These are phyloP conservation scores for Romanogobio albipinnatus DNA, from an alignment of 2,113 vertebrate species.

Conservation along the genomic window DNA sequence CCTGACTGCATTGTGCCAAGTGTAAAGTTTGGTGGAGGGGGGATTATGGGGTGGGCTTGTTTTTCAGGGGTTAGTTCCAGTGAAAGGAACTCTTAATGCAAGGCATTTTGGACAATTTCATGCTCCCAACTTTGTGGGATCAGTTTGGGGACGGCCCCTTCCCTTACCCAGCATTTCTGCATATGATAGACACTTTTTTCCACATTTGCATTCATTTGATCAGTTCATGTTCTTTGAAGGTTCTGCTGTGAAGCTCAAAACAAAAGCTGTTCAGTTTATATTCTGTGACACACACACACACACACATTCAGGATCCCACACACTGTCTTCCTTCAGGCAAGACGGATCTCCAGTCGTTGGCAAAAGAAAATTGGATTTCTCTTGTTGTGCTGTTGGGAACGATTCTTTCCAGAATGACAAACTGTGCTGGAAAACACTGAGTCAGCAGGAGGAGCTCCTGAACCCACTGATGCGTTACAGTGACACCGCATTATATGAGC, in stretches of 20 bases:
- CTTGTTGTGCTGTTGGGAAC: conserved; percentile 55
- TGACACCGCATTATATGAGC: neutral
- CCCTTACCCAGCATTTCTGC: too few relatives aligned
- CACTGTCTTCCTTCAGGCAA: conserved; percentile 9
- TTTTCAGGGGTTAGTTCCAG: too few relatives aligned
- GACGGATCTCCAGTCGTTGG: conserved; percentile 37
- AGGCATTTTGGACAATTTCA: too few relatives aligned
- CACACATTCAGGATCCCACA: conserved; percentile 45
- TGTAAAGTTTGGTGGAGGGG: too few relatives aligned
- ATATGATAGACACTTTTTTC: too few relatives aligned
- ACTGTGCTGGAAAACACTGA: conserved; percentile 62
- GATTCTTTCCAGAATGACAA: conserved; percentile 65
- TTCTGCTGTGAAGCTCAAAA: neutral
- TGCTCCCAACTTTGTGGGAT: too few relatives aligned
- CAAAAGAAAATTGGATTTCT: conserved; percentile 58
- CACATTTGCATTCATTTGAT: too few relatives aligned
- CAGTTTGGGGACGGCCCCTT: too few relatives aligned
- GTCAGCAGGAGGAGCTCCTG: conserved; percentile 48
- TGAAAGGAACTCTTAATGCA: too few relatives aligned
- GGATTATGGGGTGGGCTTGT: too few relatives aligned
- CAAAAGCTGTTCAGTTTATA: neutral
- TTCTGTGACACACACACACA: neutral
- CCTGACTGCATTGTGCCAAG: too few relatives aligned
- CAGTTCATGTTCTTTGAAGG: too few relatives aligned
- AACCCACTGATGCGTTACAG: conserved; percentile 30